Conservation (phyloP, 2,797 vertebrate species). For the Urocyon cinereoargenteus region DNA sequence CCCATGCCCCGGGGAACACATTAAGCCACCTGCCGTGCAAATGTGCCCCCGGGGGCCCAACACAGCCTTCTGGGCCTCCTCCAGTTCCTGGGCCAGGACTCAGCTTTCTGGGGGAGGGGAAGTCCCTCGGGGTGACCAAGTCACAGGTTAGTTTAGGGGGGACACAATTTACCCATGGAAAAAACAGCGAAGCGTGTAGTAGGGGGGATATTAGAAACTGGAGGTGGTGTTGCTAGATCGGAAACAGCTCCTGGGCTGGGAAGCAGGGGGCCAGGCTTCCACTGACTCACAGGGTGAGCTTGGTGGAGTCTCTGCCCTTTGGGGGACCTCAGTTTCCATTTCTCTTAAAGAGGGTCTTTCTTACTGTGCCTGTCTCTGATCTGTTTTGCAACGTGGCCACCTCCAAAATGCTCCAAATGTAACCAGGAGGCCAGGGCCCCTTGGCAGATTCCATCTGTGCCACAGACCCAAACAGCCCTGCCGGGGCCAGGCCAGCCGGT, state of each 20-base stretch:
- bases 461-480: accelerated
- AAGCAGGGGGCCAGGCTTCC: slow-evolving; percentile 55
- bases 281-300: slow-evolving; percentile 65
- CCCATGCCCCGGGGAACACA: background rate
- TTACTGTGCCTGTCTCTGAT: background rate
- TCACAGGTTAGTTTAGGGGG: background rate
- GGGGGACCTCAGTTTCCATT: slow-evolving; percentile 45
- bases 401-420: background rate
- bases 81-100: background rate
- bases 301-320: background rate
- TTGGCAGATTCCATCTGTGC: accelerated
- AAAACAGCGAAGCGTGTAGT: background rate
- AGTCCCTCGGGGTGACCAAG: slow-evolving; percentile 46
- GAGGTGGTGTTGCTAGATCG: slow-evolving; percentile 17
- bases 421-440: background rate
- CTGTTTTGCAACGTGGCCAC: background rate
- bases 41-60: accelerated
- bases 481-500: background rate
- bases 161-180: slow-evolving; percentile 4
- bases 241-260: slow-evolving; percentile 66
- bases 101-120: slow-evolving; percentile 50
- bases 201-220: slow-evolving; percentile 21
- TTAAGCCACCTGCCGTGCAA: accelerated
- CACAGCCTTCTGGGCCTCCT: background rate
- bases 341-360: slow-evolving; percentile 44